Evolutionary conservation across 2,113 vertebrate genomes (phyloP), one percentile per base, ranked within the genome.

Genomic region (Phyllostomus hastatus): DNA sequence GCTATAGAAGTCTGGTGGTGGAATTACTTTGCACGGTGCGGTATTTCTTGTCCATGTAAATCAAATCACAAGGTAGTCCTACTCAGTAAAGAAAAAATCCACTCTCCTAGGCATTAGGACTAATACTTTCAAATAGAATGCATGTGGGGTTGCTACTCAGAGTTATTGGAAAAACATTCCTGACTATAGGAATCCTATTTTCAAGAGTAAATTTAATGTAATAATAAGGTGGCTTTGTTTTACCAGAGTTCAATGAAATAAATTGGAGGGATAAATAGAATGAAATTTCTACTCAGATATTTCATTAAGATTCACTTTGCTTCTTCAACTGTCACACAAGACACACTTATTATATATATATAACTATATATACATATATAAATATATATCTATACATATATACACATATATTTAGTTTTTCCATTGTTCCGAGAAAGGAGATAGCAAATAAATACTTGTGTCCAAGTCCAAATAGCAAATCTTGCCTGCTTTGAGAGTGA

Each of bases 401-500:
- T 59, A 38, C 7, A 52, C 69, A 90, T 95, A 96, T 96, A 87
- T 67, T 82, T 88, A 1, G 1, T 88, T 91, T 80, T 94, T 19
- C 3, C n/a, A 20, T 82, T 95, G 81, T 80, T 97, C 92, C 69
- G 91, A 70, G 31, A 94, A 96, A 92, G 31, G 7, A 70, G 31
- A 28, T 28, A 87, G 24, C 26, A 59, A 66, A 89, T 97, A 97
- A 87, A 89, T 96, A 93, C 92, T 97, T 98, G 0, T 46, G 48
- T 87, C 82, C 95, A 97, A 96, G 78, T 96, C 97, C 59, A 70
- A 73, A 97, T 92, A 89, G 97, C 88, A 98, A 97, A 95, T 95
- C 92, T 84, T 97, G 95, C 91, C 97, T 98, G 97, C 97, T 95
- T 98, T 91, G 22, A 57, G 50, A 95, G 85, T 97, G 84, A 98